A percentile compares a stretch with the other conserved stretches of the same genome.
These are phyloP conservation scores for Pollenia angustigena DNA, from an alignment of 2,888 invertebrate genomes.

Conservation along the genomic window DNA sequence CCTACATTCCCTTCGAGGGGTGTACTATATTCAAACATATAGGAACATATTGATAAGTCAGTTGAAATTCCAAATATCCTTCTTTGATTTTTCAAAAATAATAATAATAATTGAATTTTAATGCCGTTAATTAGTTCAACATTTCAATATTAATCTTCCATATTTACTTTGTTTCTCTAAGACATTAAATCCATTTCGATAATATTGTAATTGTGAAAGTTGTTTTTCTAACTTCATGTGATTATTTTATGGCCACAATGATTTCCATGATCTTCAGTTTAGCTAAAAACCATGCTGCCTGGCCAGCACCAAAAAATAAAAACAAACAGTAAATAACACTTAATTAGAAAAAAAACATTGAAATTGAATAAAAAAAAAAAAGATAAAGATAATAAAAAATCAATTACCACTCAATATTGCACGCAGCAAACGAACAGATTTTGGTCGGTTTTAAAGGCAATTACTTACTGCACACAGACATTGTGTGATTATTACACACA, in stretches of 20 bases:
- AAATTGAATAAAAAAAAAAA: conserved; percentile 10
- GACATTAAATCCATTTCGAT: conserved; percentile 30
- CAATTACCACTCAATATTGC: conserved; percentile 62
- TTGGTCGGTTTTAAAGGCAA: conserved; percentile 10
- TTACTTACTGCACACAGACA: conserved; percentile 51
- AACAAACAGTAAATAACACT: conserved; percentile 12
- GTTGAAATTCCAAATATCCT: too few relatives aligned
- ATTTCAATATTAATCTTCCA: not conserved
- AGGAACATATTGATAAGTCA: too few relatives aligned
- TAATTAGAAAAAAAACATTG: not conserved
- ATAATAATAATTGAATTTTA: conserved; percentile 2
- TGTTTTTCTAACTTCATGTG: conserved; percentile 32
- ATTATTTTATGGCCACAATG: conserved; percentile 30
- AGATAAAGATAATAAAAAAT: conserved; percentile 53
- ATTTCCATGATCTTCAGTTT: conserved; percentile 8
- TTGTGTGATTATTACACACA: conserved; percentile 19
- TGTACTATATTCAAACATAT: too few relatives aligned
- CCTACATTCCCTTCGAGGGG: too few relatives aligned
- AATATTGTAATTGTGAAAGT: conserved; percentile 61
- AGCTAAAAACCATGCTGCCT: conserved; percentile 2
- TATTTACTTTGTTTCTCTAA: not conserved
- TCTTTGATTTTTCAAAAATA: not conserved
- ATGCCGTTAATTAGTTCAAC: conserved; percentile 10
- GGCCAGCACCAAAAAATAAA: conserved; percentile 30
- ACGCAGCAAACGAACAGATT: conserved; percentile 17